These are phyloP conservation scores for Columbina picui DNA, from an alignment of 2,113 vertebrate genomes.

Conservation along the genomic window DNA sequence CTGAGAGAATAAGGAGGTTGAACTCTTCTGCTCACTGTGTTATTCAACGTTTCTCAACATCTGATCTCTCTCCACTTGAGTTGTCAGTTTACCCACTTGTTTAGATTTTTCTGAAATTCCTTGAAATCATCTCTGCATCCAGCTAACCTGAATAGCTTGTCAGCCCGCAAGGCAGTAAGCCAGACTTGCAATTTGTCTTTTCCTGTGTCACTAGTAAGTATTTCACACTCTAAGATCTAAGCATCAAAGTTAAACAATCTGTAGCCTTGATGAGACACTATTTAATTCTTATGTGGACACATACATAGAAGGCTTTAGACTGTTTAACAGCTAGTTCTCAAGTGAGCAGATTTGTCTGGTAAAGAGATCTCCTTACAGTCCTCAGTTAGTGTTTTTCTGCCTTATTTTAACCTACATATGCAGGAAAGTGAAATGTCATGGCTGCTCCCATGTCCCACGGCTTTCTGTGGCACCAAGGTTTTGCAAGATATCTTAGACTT, in stretches of 20 bases:
- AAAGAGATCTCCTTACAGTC: not conserved
- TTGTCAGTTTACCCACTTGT: not conserved
- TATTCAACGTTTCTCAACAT: not conserved
- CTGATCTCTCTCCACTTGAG: not conserved
- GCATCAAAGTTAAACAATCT: not conserved
- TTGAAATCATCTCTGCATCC: not conserved
- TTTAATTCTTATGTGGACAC: not conserved
- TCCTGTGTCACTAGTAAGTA: not conserved
- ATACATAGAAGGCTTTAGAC: not conserved
- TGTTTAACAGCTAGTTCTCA: not conserved
- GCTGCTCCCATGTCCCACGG: not conserved
- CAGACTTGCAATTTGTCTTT: not conserved
- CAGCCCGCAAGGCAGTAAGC: not conserved
- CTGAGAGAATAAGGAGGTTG: not conserved
- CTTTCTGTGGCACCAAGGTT: not conserved
- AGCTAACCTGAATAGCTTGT: not conserved
- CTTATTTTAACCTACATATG: not conserved
- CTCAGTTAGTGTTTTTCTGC: not conserved
- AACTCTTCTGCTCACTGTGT: not conserved
- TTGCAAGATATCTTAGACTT: not conserved
- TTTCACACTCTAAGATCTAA: not conserved
- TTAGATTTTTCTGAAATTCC: conserved; percentile 10
- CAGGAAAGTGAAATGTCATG: not conserved
- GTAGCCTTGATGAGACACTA: not conserved
- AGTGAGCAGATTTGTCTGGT: not conserved